Conservation (phyloP, 1,140 invertebrate species). For the Paracyclopina nana region DNA sequence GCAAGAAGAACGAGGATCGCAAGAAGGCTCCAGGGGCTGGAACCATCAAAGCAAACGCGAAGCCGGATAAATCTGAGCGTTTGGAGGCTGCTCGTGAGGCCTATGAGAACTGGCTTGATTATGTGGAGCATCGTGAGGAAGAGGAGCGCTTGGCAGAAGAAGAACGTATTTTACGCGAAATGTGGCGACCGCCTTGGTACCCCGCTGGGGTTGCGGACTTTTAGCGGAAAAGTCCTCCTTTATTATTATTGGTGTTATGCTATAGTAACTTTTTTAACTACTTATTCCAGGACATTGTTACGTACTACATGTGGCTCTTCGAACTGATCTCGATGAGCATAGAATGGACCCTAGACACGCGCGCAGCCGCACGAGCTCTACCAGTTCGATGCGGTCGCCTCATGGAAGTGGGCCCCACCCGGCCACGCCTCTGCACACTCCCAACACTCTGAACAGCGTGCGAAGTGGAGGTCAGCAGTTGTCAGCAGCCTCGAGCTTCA, state of each 20-base stretch:
- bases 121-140: background rate
- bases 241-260: too few species aligned
- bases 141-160: constrained; percentile 2
- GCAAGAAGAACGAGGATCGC: background rate
- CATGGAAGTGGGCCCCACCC: background rate
- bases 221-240: too few species aligned
- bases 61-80: background rate
- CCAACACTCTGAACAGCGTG: background rate
- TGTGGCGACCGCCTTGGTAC: constrained; percentile 11
- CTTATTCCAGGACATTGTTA: too few species aligned
- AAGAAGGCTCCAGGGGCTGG: background rate
- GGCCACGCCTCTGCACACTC: background rate
- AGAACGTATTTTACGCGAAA: background rate
- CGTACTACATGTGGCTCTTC: too few species aligned
- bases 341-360: background rate
- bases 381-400: background rate
- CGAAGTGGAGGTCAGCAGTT: background rate
- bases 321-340: too few species aligned
- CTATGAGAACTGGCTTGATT: constrained; percentile 10
- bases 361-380: constrained; percentile 9
- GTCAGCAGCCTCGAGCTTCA: background rate
- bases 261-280: too few species aligned
- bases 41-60: background rate
- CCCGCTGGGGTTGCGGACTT: background rate
- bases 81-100: background rate